A percentile compares a stretch with the other conserved stretches of the same genome.
Conservation (phyloP, 2,113 vertebrate species). For the Clarias batrachus region DNA sequence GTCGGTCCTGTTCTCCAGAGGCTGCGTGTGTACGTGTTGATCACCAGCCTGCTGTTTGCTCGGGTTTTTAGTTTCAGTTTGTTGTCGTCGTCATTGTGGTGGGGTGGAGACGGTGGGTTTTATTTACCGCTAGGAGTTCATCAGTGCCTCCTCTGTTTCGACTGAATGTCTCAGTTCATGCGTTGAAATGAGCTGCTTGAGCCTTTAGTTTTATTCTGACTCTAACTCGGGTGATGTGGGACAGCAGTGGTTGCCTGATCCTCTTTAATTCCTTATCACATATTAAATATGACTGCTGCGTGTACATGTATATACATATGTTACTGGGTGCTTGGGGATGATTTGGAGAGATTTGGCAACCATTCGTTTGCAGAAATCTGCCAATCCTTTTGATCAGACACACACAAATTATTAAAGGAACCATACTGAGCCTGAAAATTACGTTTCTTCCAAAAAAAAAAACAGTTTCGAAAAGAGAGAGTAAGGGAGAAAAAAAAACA, state of each 20-base stretch:
- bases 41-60: constrained; percentile 65
- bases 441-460: neutral
- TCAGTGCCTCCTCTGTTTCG: constrained; percentile 60
- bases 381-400: neutral
- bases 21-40: constrained; percentile 76
- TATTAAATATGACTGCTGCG: neutral
- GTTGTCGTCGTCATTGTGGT: constrained; percentile 42
- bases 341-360: neutral
- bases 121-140: constrained; percentile 40
- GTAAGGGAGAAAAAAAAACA: no score
- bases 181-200: neutral
- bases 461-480: no score
- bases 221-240: neutral
- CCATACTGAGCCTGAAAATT: neutral
- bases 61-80: constrained; percentile 44
- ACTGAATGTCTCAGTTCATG: constrained; percentile 20
- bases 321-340: neutral
- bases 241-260: constrained; percentile 2
- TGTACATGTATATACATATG: neutral
- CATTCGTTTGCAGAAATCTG: neutral
- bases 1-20: constrained; percentile 59
- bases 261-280: neutral
- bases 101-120: constrained; percentile 15
- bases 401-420: neutral
- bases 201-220: neutral